Evolutionary conservation across 2,888 invertebrate genomes (phyloP).

Genomic region (Temnothorax unifasciatus): DNA sequence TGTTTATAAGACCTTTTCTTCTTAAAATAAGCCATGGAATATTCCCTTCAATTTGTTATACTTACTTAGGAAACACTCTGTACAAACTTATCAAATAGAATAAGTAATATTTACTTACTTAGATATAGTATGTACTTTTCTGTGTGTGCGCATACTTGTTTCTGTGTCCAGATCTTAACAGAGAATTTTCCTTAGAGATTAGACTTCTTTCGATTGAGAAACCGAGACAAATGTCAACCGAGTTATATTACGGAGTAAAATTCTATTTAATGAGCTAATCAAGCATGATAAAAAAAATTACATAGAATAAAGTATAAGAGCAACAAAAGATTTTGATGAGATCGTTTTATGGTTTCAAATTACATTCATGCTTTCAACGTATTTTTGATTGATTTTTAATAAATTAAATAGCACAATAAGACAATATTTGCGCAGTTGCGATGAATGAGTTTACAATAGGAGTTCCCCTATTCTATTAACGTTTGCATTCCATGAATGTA

Average conservation of each 20-base stretch:
- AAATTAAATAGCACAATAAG: neutral
- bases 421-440: neutral
- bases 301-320: neutral
- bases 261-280: neutral
- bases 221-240: neutral
- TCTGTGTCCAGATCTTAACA: constrained; percentile 55
- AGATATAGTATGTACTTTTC: too few species aligned
- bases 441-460: neutral
- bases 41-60: too few species aligned
- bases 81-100: too few species aligned
- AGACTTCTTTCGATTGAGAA: constrained; percentile 36
- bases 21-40: too few species aligned
- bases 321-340: neutral
- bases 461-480: neutral
- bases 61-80: too few species aligned
- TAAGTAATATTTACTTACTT: too few species aligned
- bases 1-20: too few species aligned
- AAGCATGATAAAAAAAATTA: neutral
- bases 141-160: constrained; percentile 43
- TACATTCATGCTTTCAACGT: neutral
- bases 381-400: neutral
- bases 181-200: constrained; percentile 62
- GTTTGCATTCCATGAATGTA: constrained; percentile 16
- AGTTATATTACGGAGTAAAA: neutral
- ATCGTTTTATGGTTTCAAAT: constrained; percentile 8